These are phyloP conservation scores for Zosterops hypoxanthus DNA, from an alignment of 2,113 vertebrate genomes.

Conservation along the genomic window DNA sequence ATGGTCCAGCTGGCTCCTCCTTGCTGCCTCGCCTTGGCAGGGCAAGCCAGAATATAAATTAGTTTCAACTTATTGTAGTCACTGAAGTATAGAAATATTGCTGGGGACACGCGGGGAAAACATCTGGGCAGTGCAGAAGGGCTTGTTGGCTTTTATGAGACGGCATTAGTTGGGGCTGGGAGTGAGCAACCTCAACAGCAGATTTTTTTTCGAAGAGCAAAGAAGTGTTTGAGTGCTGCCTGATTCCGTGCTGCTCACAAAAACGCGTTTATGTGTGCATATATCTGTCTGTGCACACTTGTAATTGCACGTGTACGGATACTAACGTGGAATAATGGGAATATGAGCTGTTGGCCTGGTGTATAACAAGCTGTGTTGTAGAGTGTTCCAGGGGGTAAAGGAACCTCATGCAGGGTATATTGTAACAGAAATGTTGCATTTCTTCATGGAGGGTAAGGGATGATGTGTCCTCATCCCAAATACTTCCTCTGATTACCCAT, in stretches of 20 bases:
- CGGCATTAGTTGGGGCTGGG: background rate
- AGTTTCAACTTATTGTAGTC: slow-evolving; percentile 17
- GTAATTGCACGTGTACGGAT: accelerated
- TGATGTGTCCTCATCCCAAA: background rate
- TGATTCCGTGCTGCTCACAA: background rate
- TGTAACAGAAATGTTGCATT: background rate
- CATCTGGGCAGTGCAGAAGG: slow-evolving; percentile 27
- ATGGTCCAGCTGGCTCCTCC: background rate
- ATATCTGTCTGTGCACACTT: accelerated
- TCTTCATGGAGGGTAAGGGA: background rate
- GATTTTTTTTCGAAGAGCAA: background rate
- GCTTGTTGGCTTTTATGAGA: slow-evolving; percentile 31
- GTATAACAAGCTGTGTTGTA: background rate
- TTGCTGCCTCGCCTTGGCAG: background rate
- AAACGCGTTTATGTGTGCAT: background rate
- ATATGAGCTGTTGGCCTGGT: background rate
- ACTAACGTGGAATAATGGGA: background rate
- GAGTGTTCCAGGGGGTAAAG: background rate
- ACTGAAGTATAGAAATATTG: slow-evolving; percentile 40
- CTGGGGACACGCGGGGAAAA: background rate
- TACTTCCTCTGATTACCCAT: background rate
- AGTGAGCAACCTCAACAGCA: background rate
- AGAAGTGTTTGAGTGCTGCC: background rate
- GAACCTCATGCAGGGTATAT: background rate
- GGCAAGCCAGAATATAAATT: background rate